These are phyloP conservation scores for Marmota monax DNA, from an alignment of 2,113 vertebrate genomes.

Conservation along the genomic window DNA sequence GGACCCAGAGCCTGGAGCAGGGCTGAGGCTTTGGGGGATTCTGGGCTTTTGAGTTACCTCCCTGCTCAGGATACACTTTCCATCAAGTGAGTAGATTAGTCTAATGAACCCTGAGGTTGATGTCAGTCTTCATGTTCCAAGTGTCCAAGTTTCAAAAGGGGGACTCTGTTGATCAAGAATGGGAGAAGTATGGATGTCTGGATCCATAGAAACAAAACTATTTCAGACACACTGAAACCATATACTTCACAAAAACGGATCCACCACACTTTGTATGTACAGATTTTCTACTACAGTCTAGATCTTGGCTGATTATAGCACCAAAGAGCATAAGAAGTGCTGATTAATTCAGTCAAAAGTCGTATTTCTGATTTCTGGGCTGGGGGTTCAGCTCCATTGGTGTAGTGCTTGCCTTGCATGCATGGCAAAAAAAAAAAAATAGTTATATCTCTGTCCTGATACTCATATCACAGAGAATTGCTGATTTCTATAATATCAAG, in stretches of 20 bases:
- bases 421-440: no score
- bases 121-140: not conserved
- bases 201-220: not conserved
- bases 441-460: not conserved
- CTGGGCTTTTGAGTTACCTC: not conserved
- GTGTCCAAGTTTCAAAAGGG: not conserved
- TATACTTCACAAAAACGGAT: not conserved
- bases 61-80: not conserved
- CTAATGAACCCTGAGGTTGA: not conserved
- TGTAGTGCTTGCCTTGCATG: no score
- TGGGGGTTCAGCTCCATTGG: no score
- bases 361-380: not conserved
- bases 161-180: not conserved
- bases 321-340: not conserved
- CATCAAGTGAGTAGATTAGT: not conserved
- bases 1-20: not conserved
- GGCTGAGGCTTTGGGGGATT: not conserved
- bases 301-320: not conserved
- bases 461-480: not conserved
- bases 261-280: not conserved
- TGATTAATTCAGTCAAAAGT: not conserved
- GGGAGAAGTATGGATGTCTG: not conserved
- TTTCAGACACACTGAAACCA: not conserved
- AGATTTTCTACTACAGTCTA: not conserved
- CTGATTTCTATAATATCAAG: not conserved